Evolutionary conservation across 2,888 invertebrate species (phyloP).

Genomic region (Campopleginae sp.): DNA sequence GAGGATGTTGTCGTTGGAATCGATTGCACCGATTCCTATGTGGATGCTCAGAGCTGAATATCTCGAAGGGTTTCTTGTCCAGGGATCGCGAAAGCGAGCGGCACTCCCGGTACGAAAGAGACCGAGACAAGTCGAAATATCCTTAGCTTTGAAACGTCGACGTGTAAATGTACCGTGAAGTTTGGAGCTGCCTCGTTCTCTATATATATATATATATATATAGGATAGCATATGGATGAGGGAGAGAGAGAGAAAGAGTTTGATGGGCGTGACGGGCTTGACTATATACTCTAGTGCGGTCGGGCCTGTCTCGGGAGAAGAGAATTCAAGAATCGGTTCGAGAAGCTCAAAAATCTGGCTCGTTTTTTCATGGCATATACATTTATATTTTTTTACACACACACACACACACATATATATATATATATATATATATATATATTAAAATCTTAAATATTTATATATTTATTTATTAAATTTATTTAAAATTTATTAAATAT

Average conservation of each 20-base stretch:
- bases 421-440: slow-evolving; percentile 10
- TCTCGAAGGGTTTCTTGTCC: slow-evolving; percentile 15
- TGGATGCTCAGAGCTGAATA: not conserved
- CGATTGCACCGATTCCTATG: no score
- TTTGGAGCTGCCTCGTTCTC: slow-evolving; percentile 66
- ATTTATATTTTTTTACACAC: slow-evolving; percentile 4
- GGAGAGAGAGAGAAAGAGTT: slow-evolving; percentile 71
- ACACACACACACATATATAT: not conserved
- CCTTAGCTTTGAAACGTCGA: slow-evolving; percentile 70
- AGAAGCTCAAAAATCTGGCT: slow-evolving; percentile 51
- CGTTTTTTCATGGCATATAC: not conserved
- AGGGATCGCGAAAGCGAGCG: not conserved
- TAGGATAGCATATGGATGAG: slow-evolving; percentile 66
- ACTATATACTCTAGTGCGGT: slow-evolving; percentile 66
- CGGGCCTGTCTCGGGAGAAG: slow-evolving; percentile 68
- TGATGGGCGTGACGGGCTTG: slow-evolving; percentile 82
- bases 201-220: slow-evolving; percentile 13
- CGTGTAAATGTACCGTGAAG: slow-evolving; percentile 83
- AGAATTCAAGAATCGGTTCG: slow-evolving; percentile 60
- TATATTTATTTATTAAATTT: no score
- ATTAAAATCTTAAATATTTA: no score
- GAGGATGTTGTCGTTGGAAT: not conserved
- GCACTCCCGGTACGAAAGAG: slow-evolving; percentile 30
- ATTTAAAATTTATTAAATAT: no score
- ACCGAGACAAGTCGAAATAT: slow-evolving; percentile 49